phyloP scores from a whole-genome alignment of 23 tunicate genomes.

The Ciona savignyi region DNA sequence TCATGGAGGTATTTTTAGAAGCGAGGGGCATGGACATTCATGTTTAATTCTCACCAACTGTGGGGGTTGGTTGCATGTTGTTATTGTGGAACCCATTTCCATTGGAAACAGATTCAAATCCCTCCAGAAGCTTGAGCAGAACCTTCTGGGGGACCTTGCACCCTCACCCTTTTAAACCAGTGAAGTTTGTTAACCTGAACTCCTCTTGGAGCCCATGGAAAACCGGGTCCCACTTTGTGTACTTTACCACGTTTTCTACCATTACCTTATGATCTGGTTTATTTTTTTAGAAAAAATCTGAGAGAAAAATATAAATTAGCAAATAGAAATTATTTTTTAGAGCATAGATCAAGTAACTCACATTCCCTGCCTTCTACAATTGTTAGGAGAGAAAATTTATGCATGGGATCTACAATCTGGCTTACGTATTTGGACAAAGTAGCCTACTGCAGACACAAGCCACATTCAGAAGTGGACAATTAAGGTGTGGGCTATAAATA shows the following conservation, averaged over 20 bases:
- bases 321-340: too few relatives aligned
- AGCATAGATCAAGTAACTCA: too few relatives aligned
- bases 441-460: too few relatives aligned
- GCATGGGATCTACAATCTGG: too few relatives aligned
- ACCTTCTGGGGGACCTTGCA: slow-evolving; percentile 98
- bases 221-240: slow-evolving; percentile 68
- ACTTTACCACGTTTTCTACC: background rate
- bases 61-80: slow-evolving; percentile 1
- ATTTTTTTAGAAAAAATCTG: too few relatives aligned
- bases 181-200: slow-evolving; percentile 69
- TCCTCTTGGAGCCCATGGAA: slow-evolving; percentile 36
- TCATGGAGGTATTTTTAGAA: background rate
- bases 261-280: too few relatives aligned
- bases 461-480: too few relatives aligned
- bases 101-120: slow-evolving; percentile 23
- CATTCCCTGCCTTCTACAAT: too few relatives aligned
- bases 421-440: too few relatives aligned
- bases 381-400: too few relatives aligned
- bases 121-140: slow-evolving; percentile 99
- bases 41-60: slow-evolving; percentile 10
- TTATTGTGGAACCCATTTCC: background rate
- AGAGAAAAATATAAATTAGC: too few relatives aligned
- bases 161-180: slow-evolving; percentile 99
- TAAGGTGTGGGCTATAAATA: too few relatives aligned
- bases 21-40: background rate